A percentile compares a stretch with the other conserved stretches of the same genome.
These are phyloP conservation scores for Neria commutata DNA, from an alignment of 2,888 invertebrate species.

Conservation along the genomic window DNA sequence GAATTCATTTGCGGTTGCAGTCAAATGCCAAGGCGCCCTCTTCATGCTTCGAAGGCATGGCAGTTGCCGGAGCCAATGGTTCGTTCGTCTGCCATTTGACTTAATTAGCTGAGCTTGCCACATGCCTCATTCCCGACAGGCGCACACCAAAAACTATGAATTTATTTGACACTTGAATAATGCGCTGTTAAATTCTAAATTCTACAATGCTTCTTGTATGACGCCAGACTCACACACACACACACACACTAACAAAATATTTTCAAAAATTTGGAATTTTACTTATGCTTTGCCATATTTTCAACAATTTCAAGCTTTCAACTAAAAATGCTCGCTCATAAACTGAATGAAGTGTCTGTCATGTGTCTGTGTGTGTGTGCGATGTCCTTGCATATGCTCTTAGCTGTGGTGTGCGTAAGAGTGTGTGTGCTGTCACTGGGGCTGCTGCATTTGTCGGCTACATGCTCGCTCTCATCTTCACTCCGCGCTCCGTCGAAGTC, in stretches of 20 bases:
- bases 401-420: neutral
- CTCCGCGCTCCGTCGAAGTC: slow-evolving; percentile 39
- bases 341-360: slow-evolving; percentile 16
- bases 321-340: slow-evolving; percentile 24
- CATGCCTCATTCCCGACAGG: neutral
- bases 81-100: slow-evolving; percentile 51
- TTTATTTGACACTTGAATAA: slow-evolving; percentile 59
- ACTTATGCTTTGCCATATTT: slow-evolving; percentile 13
- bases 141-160: slow-evolving; percentile 45
- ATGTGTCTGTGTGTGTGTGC: slow-evolving; percentile 23
- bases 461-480: slow-evolving; percentile 38
- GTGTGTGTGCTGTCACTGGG: neutral
- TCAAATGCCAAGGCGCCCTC: slow-evolving; percentile 21
- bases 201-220: too few relatives aligned
- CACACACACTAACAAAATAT: too few relatives aligned
- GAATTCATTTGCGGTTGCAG: neutral
- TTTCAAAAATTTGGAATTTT: slow-evolving; percentile 38
- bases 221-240: too few relatives aligned
- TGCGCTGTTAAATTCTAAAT: slow-evolving; percentile 51
- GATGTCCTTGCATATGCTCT: neutral
- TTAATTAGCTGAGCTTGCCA: slow-evolving; percentile 49
- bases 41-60: neutral
- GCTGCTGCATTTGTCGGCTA: neutral
- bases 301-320: slow-evolving; percentile 16
- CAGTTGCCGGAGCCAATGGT: slow-evolving; percentile 18